A percentile compares a stretch with the other conserved stretches of the same genome.
Evolutionary conservation across 1,140 invertebrate species (phyloP).

Genomic region (Zaprionus capensis): DNA sequence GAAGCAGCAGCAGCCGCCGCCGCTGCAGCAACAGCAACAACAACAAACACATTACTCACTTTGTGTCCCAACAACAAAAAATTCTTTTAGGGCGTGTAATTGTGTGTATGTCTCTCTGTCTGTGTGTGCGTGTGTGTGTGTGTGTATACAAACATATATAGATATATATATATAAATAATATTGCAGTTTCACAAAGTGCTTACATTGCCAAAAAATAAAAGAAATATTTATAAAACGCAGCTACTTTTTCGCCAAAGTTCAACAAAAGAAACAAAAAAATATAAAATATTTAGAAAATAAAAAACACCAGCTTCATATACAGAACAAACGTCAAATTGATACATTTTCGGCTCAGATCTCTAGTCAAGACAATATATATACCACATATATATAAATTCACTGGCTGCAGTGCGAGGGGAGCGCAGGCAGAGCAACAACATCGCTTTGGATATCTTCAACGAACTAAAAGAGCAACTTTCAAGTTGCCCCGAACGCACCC

Average conservation of each 20-base stretch:
- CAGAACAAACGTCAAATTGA: conserved; percentile 19
- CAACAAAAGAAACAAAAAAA: conserved; percentile 4
- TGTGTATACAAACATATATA: conserved; percentile 27
- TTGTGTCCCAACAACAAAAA: conserved; percentile 47
- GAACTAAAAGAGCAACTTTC: conserved; percentile 82
- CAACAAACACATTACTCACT: conserved; percentile 52
- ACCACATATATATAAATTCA: conserved; percentile 36
- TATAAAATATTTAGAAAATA: not conserved
- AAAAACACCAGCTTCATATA: conserved; percentile 22
- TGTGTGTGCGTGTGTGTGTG: conserved; percentile 25
- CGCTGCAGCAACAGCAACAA: conserved; percentile 24
- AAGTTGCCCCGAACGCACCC: conserved; percentile 83
- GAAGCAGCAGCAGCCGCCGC: conserved; percentile 36
- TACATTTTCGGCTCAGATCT: conserved; percentile 48
- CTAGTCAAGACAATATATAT: conserved; percentile 7
- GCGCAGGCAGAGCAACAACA: conserved; percentile 47
- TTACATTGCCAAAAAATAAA: conserved; percentile 65
- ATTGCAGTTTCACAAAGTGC: conserved; percentile 52
- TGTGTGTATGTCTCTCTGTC: not conserved
- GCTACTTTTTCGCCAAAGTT: conserved; percentile 52
- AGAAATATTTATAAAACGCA: conserved; percentile 45
- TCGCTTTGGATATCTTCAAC: conserved; percentile 83
- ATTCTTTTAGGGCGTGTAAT: conserved; percentile 49
- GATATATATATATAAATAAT: conserved; percentile 21
- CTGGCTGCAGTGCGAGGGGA: conserved; percentile 38